phyloP scores from a whole-genome alignment of 2,113 vertebrate genomes.

The Odocoileus virginianus region DNA sequence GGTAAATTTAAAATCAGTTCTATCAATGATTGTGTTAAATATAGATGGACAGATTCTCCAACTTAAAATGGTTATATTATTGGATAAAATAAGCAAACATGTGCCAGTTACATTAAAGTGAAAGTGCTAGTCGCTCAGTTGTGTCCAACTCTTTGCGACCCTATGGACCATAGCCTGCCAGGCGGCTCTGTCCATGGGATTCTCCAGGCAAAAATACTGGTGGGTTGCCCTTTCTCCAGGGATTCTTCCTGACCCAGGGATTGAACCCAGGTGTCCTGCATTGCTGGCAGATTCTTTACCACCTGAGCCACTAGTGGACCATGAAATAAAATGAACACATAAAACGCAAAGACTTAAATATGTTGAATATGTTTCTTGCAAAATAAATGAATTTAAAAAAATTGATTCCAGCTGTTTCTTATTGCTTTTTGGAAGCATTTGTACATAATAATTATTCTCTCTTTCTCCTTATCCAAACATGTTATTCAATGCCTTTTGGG shows the following conservation, averaged over 20 bases:
- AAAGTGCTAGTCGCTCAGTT: background rate
- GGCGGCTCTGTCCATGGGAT: background rate
- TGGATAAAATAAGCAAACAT: background rate
- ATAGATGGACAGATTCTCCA: background rate
- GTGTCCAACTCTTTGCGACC: background rate
- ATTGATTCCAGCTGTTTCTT: background rate
- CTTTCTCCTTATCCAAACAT: background rate
- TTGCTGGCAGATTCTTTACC: fast-evolving
- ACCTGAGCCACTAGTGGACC: background rate
- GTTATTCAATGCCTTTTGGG: background rate
- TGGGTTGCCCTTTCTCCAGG: background rate
- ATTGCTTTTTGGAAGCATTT: background rate
- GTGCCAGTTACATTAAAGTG: background rate
- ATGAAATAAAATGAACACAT: background rate
- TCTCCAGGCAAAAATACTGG: background rate
- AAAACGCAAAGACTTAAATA: background rate
- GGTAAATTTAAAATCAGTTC: background rate
- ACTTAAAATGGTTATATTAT: background rate
- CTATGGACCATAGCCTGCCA: background rate
- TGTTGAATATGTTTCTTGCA: background rate
- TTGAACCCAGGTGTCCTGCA: background rate
- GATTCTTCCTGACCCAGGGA: background rate
- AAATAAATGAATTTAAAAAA: background rate
- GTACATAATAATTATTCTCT: background rate
- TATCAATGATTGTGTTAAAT: background rate